Evolutionary conservation across 2,797 vertebrate species (phyloP).

Genomic region (Oreochromis grahami): DNA sequence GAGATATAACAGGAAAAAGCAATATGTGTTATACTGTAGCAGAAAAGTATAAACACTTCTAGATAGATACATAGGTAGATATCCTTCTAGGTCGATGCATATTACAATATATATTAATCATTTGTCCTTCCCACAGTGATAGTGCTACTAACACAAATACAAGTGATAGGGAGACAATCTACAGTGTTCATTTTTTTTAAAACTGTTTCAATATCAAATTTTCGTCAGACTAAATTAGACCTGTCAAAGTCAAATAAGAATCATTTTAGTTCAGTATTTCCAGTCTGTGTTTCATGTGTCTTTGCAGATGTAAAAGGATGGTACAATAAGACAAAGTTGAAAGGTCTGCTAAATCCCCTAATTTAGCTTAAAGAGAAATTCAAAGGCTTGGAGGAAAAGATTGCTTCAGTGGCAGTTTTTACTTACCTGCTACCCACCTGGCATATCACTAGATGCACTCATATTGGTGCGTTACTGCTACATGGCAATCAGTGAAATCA

Average conservation of each 20-base stretch:
- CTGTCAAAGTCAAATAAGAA: background rate
- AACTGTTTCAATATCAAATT: background rate
- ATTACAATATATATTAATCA: background rate
- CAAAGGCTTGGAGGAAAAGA: background rate
- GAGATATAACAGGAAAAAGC: background rate
- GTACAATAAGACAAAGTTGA: background rate
- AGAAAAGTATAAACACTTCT: background rate
- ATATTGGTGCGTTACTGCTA: background rate
- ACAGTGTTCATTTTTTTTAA: background rate
- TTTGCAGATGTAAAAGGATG: background rate
- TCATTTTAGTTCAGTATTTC: background rate
- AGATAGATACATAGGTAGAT: background rate
- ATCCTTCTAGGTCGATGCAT: background rate
- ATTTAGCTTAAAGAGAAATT: background rate
- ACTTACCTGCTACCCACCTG: background rate
- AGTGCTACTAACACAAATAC: background rate
- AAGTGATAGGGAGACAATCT: background rate
- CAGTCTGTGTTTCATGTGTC: background rate
- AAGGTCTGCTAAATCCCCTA: background rate
- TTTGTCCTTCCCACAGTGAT: background rate
- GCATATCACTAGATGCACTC: background rate
- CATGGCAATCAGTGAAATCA: background rate
- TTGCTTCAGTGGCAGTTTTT: background rate
- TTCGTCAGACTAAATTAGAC: background rate
- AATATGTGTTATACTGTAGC: background rate